Conservation (phyloP, 2,797 vertebrate genomes). For the Enteromius mattozi region DNA sequence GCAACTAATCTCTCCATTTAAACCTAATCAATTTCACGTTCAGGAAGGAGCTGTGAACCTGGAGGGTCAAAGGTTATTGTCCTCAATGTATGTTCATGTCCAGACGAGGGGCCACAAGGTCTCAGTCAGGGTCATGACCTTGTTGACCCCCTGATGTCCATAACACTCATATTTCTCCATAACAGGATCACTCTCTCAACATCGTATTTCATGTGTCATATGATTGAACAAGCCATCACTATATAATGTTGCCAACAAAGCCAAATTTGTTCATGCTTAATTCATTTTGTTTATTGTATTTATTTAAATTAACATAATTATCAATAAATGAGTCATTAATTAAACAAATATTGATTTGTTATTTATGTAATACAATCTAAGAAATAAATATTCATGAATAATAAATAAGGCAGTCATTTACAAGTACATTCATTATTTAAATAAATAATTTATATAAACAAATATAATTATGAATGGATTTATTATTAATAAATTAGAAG, state of each 20-base stretch:
- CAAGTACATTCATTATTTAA: not conserved
- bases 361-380: not conserved
- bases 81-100: constrained; percentile 72
- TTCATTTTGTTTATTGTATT: not conserved
- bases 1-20: constrained; percentile 16
- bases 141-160: constrained; percentile 69
- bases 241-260: constrained; percentile 21
- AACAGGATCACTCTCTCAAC: constrained; percentile 34
- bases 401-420: not conserved
- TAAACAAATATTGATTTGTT: not conserved
- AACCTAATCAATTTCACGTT: constrained; percentile 43
- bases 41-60: constrained; percentile 75
- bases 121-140: constrained; percentile 76
- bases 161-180: constrained; percentile 53
- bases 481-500: not conserved
- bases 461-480: not conserved
- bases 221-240: constrained; percentile 5
- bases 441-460: not conserved
- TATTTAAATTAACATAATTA: not conserved
- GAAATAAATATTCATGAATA: not conserved
- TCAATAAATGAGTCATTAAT: not conserved
- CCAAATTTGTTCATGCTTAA: not conserved
- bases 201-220: constrained; percentile 40
- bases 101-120: constrained; percentile 73
- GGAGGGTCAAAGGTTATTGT: constrained; percentile 80